Base-by-base conservation (phyloP, 2,888 invertebrate genomes). In the Lycaena phlaeas region DNA sequence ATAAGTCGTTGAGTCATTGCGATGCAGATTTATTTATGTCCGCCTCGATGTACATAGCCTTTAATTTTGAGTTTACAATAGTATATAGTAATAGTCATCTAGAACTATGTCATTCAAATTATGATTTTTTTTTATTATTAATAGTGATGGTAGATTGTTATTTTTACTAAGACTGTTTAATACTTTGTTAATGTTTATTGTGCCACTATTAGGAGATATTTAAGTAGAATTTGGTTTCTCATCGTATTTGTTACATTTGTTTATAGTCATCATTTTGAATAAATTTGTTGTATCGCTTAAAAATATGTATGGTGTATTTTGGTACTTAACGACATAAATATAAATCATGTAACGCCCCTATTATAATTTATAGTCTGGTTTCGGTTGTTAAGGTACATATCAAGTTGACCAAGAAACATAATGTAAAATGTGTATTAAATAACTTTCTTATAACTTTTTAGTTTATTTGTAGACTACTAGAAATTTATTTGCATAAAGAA, bases 131-230 rank as follows among this genome's bases (percentile, higher is more conserved):
- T 7, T 6, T 22, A 7, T 22, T 22, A 22, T 22, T 9, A 22
- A 22, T 22, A 22, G 22, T 22, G 34, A 34, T 9, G 7, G 18
- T 34, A 34, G 31, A 31, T 25, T 28, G 30, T 39, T 39, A 26
- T 39, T 29, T 10, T 38, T 39, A 39, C 30, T 39, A 39, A 39
- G 39, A 39, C 39, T 39, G 39, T 39, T 39, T 39, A 30, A 39
- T 30, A 15, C 22, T 30, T 30, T 30, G 39, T 39, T 39, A 39
- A 39, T 31, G 39, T 30, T 39, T 39, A 39, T 26, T 39, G 39
- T 39, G 39, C 39, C 39, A 39, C 39, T 39, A 39, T 39, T 30
- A 25, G 15, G 7, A 39, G 14, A 39, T 39, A 30, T 39, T 39
- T 39, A 31, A 34, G 34, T 34, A 34, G 22, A 4, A 12, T 34